Base-by-base conservation (phyloP, 2,888 invertebrate species). In the Meteorus cinctellus region DNA sequence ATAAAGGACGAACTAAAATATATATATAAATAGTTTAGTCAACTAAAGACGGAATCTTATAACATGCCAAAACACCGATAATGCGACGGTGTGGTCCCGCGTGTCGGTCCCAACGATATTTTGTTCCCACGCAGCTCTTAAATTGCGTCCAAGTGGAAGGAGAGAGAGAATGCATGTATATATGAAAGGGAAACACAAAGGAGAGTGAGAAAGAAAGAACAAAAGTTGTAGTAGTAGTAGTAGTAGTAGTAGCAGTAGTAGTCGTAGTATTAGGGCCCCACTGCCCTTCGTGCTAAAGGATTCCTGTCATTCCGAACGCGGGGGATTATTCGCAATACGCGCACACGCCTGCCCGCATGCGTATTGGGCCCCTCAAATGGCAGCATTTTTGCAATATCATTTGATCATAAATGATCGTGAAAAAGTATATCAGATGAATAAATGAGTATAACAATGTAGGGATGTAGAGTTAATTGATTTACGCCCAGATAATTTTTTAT, bases 11-110 rank as follows among this genome's bases (percentile, higher is more conserved):
- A 51, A 51, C 66, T 76, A 67, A 66, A 76, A 71, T 55, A 55
- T 55, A 55, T 62, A 55, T 59, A 71, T 8, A 55, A 73, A 73
- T 51, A 51, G 62, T 69, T 60, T 63, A 65, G 51, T 51, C 45
- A 55, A 16, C n/a, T 24, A 67, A 72, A 69, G 72, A 48, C 59
- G 73, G 80, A 80, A 78, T 85, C 85, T 85, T 86, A 84, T 86
- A 88, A 89, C 88, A 89, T 87, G 89, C 88, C 88, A 88, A 89
- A 89, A 89, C 87, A 88, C 84, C 88, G 88, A 88, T 89, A 89
- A 89, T 88, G 88, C 89, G 89, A 88, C 87, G 84, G 88, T 89
- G 89, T 89, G 89, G 89, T 87, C 89, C 82, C 80, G 84, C 85
- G 82, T 84, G 84, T 87, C 86, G 81, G 83, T 82, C 63, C 48